phyloP scores from a whole-genome alignment of 2,113 vertebrate species.

The Chaetodon trifascialis region DNA sequence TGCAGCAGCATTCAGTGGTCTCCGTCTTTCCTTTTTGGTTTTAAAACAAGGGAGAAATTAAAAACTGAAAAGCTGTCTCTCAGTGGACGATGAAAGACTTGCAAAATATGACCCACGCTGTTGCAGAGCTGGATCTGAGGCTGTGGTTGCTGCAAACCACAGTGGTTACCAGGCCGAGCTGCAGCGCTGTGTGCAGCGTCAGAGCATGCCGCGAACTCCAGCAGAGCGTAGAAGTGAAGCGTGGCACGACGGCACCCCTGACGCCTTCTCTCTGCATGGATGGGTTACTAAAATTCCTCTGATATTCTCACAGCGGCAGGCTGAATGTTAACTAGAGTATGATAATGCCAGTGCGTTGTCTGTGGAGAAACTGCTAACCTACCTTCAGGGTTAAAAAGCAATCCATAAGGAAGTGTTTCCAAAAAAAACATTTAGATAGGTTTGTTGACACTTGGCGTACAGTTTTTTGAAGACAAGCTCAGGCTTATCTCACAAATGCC shows the following conservation, averaged over 20 bases:
- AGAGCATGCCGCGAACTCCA: slow-evolving; percentile 14
- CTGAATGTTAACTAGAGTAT: slow-evolving; percentile 37
- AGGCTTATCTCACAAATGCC: not conserved
- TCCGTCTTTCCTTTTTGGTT: not conserved
- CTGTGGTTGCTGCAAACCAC: not conserved
- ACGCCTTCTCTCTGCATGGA: slow-evolving; percentile 28
- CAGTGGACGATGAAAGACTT: not conserved
- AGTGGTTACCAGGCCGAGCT: slow-evolving; percentile 9
- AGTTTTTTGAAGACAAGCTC: not conserved
- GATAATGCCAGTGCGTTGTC: slow-evolving; percentile 5
- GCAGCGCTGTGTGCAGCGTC: not conserved
- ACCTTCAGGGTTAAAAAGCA: not conserved
- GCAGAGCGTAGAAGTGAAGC: slow-evolving; percentile 25
- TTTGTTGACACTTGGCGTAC: not conserved
- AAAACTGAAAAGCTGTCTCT: not conserved
- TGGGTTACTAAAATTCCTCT: not conserved
- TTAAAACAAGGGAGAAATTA: not conserved
- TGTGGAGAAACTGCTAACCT: slow-evolving; percentile 5
- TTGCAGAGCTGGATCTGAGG: not conserved
- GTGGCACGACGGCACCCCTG: slow-evolving; percentile 26
- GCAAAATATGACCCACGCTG: not conserved
- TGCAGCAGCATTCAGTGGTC: not conserved
- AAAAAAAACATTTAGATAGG: not conserved
- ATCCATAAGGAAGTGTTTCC: not conserved
- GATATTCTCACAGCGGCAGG: not conserved